Conservation (phyloP, 2,797 vertebrate species). For the Mastacembelus armatus region DNA sequence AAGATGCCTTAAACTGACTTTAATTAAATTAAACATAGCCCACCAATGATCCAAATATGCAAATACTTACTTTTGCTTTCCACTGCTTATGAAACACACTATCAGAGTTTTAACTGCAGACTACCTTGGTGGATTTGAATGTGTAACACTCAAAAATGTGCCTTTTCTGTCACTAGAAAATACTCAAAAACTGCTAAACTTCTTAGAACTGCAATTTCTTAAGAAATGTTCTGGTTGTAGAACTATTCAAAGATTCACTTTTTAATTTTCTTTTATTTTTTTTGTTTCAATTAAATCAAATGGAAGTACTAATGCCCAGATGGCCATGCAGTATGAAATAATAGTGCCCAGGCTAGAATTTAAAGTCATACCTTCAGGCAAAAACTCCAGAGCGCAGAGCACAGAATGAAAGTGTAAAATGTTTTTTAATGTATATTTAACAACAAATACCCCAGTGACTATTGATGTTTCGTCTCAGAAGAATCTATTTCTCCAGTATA, state of each 20-base stretch:
- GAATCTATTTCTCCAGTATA: conserved; percentile 86
- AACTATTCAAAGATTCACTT: conserved; percentile 79
- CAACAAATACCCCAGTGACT: conserved; percentile 95
- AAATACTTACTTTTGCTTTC: conserved; percentile 7
- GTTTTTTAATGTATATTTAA: conserved; percentile 99
- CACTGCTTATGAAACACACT: background rate
- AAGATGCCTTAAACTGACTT: conserved; percentile 18
- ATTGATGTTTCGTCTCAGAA: conserved; percentile 94
- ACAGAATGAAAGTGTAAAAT: conserved; percentile 98
- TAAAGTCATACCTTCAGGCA: conserved; percentile 95
- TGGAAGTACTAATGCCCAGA: conserved; percentile 84
- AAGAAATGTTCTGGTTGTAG: conserved; percentile 53
- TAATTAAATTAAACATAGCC: conserved; percentile 13
- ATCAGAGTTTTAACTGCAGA: conserved; percentile 12
- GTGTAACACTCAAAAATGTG: conserved; percentile 22
- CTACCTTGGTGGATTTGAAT: conserved; percentile 15
- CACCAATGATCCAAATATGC: conserved; percentile 17
- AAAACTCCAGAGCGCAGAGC: conserved; percentile 90
- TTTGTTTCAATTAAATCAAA: conserved; percentile 81
- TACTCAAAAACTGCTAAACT: conserved; percentile 37
- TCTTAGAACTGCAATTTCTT: conserved; percentile 57
- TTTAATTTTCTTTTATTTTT: conserved; percentile 77
- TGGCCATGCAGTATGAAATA: conserved; percentile 85
- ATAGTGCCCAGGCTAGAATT: conserved; percentile 89
- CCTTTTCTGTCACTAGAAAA: conserved; percentile 49